Percentiles rank a stretch among this genome's conserved stretches.
Evolutionary conservation across 2,113 vertebrate species (phyloP).

Genomic region (Gracilinanus agilis): DNA sequence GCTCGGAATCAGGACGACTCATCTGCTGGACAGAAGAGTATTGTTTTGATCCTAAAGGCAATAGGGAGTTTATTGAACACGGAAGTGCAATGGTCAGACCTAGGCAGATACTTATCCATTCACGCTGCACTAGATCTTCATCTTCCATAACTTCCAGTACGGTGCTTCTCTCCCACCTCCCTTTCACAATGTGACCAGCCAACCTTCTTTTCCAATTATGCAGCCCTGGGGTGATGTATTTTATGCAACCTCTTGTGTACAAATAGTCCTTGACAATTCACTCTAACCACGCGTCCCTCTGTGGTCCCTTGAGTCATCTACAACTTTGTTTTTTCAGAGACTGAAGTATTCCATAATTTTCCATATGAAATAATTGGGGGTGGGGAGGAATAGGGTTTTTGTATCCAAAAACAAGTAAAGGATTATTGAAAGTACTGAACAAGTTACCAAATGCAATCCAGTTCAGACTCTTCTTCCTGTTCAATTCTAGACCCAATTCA

Average conservation of each 20-base stretch:
- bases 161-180: neutral
- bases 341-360: no score
- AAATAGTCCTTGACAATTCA: neutral
- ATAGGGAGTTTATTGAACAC: neutral
- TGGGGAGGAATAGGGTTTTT: neutral
- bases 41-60: neutral
- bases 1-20: no score
- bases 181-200: neutral
- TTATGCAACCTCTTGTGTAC: neutral
- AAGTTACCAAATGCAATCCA: neutral
- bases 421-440: neutral
- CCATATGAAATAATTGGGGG: neutral
- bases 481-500: neutral
- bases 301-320: neutral
- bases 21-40: neutral
- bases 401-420: neutral
- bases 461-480: neutral
- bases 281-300: neutral
- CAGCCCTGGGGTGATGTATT: neutral
- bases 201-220: neutral
- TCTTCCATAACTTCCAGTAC: neutral
- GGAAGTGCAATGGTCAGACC: neutral
- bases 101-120: neutral
- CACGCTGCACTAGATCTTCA: neutral
- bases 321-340: neutral